phyloP scores from a whole-genome alignment of 2,888 invertebrate species.

The Latrodectus hesperus region DNA sequence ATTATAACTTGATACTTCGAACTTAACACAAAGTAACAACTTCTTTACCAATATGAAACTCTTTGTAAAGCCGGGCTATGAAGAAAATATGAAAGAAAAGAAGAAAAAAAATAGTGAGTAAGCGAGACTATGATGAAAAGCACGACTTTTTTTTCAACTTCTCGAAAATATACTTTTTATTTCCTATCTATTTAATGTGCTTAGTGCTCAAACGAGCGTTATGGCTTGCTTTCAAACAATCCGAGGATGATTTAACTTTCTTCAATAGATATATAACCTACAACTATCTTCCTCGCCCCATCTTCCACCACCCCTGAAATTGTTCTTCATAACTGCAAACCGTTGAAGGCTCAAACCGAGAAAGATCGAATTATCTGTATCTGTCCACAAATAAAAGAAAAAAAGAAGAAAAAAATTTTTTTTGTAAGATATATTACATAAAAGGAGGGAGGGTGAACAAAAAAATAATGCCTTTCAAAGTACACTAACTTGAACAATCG shows the following conservation, averaged over 20 bases:
- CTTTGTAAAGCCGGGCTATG: not conserved
- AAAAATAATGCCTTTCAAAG: slow-evolving; percentile 51
- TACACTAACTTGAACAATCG: slow-evolving; percentile 60
- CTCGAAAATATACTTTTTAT: slow-evolving; percentile 20
- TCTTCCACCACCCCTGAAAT: slow-evolving; percentile 8
- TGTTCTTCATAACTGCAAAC: slow-evolving; percentile 45
- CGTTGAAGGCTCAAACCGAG: slow-evolving; percentile 26
- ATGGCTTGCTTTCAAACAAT: slow-evolving; percentile 54
- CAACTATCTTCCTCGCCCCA: slow-evolving; percentile 23
- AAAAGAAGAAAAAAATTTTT: slow-evolving; percentile 15
- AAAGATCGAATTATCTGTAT: slow-evolving; percentile 64
- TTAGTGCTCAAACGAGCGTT: slow-evolving; percentile 66
- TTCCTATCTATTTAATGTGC: slow-evolving; percentile 45
- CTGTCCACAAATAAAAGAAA: slow-evolving; percentile 57
- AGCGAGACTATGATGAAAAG: not conserved
- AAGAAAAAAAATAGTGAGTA: not conserved
- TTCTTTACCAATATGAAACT: not conserved
- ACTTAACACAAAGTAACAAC: not conserved
- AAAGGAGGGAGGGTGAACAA: slow-evolving; percentile 2
- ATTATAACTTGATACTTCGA: no score
- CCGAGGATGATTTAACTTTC: slow-evolving; percentile 67
- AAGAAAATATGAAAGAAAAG: not conserved
- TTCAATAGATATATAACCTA: slow-evolving; percentile 45
- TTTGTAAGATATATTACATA: slow-evolving; percentile 13
- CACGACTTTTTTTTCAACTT: not conserved